Evolutionary conservation across 2,888 invertebrate species (phyloP), one percentile per base, ranked within the genome.

Genomic region (Resseliella maxima): DNA sequence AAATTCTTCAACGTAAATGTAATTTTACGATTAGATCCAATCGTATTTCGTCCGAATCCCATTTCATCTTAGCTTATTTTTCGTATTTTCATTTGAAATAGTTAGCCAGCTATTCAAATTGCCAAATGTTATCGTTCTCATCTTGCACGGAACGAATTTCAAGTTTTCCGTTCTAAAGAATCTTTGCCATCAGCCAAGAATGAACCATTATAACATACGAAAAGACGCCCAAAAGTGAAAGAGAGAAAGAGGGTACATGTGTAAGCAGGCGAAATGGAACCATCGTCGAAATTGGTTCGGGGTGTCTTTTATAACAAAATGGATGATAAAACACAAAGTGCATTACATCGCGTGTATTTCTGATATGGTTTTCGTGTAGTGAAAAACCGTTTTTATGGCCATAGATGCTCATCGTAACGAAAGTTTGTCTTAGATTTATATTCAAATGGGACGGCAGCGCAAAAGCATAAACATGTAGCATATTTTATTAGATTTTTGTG

Each of bases 251-350:
- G 59, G 15, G 5, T 59, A 24, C 3, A 24, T 24, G 59, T 6
- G 24, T 6, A 24, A 59, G 59, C 24, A 24, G 24, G 12, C 59
- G 24, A 59, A 59, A n/a, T 3, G 24, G 31, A 72, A 72, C 72
- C 72, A 35, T 72, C 72, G 72, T 31, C 59, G 24, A 59, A 59
- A 72, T 72, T 72, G 72, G 72, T 72, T 72, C n/a, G 72, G 72
- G 72, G 72, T 72, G 72, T n/a, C 72, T 72, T 72, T 72, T 72
- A 72, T 72, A 72, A 72, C 72, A 72, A 72, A 72, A 72, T 72
- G 72, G 72, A 72, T 72, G 72, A 72, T 72, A 72, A 72, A 72
- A 72, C 72, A 72, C 72, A 72, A 72, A 72, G 72, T 72, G 72
- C 72, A 72, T 72, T 72, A 72, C 72, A 72, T 72, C 72, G 72